These are phyloP conservation scores for Octopus sinensis DNA, from an alignment of 1,140 invertebrate genomes.

Conservation along the genomic window DNA sequence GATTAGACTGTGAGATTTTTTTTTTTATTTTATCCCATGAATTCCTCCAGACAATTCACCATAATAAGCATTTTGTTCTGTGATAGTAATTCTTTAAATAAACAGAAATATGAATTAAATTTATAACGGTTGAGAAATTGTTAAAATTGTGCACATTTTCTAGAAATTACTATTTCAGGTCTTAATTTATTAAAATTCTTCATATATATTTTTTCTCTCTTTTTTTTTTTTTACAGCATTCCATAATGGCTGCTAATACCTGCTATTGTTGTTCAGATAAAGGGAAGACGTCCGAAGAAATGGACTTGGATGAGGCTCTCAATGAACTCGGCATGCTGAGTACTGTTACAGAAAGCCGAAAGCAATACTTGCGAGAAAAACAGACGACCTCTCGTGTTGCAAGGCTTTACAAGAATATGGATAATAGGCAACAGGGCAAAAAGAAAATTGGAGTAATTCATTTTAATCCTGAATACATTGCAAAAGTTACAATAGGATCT, in stretches of 20 bases:
- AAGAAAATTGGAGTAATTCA: slow-evolving; percentile 37
- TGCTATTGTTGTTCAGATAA: slow-evolving; percentile 34
- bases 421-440: background rate
- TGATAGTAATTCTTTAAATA: too few relatives aligned
- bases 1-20: too few relatives aligned
- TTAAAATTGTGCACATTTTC: too few relatives aligned
- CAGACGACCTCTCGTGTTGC: background rate
- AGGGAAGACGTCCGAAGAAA: slow-evolving; percentile 17
- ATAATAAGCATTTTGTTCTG: too few relatives aligned
- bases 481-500: slow-evolving; percentile 26
- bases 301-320: slow-evolving; percentile 48
- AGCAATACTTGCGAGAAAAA: slow-evolving; percentile 35
- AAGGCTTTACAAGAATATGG: slow-evolving; percentile 18
- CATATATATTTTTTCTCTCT: too few relatives aligned
- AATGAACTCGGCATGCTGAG: slow-evolving; percentile 50
- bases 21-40: too few relatives aligned
- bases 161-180: too few relatives aligned
- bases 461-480: slow-evolving; percentile 46
- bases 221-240: background rate
- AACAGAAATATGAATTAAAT: too few relatives aligned
- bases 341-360: slow-evolving; percentile 41
- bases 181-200: too few relatives aligned
- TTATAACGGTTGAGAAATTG: too few relatives aligned
- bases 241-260: background rate
- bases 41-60: too few relatives aligned